phyloP scores from a whole-genome alignment of 1,140 invertebrate genomes.

The Episyrphus balteatus region DNA sequence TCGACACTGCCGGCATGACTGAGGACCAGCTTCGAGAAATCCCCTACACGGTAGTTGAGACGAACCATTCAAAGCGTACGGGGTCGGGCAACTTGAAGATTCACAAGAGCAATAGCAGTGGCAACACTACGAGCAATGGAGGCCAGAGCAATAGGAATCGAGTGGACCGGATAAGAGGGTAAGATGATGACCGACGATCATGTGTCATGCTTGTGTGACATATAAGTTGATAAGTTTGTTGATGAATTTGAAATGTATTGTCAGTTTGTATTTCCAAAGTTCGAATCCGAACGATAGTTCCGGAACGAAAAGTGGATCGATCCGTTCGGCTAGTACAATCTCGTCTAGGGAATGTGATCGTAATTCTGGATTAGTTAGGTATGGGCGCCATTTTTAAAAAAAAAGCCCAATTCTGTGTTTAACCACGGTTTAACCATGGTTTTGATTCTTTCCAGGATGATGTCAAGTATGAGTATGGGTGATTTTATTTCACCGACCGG shows the following conservation, averaged over 20 bases:
- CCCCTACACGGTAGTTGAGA: constrained; percentile 81
- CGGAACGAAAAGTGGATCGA: constrained; percentile 31
- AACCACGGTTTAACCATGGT: background rate
- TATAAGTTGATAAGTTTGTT: constrained; percentile 26
- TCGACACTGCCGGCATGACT: constrained; percentile 80
- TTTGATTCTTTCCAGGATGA: constrained; percentile 20
- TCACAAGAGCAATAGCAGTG: constrained; percentile 35
- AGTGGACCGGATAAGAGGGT: constrained; percentile 23
- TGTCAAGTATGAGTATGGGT: constrained; percentile 37
- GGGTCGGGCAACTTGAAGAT: constrained; percentile 30
- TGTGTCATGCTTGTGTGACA: constrained; percentile 16
- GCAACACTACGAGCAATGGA: constrained; percentile 6
- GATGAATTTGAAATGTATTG: constrained; percentile 3
- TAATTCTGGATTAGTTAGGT: constrained; percentile 29
- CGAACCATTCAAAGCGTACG: constrained; percentile 37
- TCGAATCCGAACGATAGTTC: constrained; percentile 26
- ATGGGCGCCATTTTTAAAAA: constrained; percentile 8
- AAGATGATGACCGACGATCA: constrained; percentile 31
- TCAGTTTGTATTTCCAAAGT: constrained; percentile 34
- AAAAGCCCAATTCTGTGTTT: background rate
- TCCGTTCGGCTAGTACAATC: constrained; percentile 33
- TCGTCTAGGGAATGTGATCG: constrained; percentile 32
- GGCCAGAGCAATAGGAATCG: constrained; percentile 18
- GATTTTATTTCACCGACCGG: constrained; percentile 35
- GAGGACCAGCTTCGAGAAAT: constrained; percentile 82